Base-by-base conservation (phyloP, 2,888 invertebrate species). In the Drosophila demipolita region DNA sequence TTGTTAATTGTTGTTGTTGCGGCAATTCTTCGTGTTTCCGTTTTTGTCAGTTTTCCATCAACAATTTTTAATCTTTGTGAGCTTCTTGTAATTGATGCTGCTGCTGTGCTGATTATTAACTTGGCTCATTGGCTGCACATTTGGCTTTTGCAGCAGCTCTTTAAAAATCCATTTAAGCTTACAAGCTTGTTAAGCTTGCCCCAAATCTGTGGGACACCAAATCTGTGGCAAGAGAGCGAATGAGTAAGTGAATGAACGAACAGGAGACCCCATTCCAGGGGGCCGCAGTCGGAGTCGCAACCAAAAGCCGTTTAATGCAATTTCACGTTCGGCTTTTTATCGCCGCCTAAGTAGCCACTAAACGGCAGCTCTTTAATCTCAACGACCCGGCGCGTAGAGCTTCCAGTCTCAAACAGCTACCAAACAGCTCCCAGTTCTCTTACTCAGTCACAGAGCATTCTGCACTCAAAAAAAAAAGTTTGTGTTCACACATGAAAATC, bases 281-380 rank as follows among this genome's bases (percentile, higher is more conserved):
- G 42, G n/a, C 26, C 26, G 55, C 36, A 36, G 49, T 55, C 55
- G n/a, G 35, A 23, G n/a, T 35, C 12, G 26, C 50, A 50, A 29
- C 40, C 50, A 36, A 52, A 52, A 52, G 85, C 68, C 54, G 67
- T 75, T 85, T 79, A 87, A 89, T 87, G 87, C 89, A 89, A 85
- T 85, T 85, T 89, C 85, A 85, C 89, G 85, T 85, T 84, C 85
- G 57, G 68, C 69, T 68, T 84, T 89, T 89, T 89, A 89, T 85
- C 89, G 84, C 82, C 67, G 87, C 68, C 78, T 87, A 87, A 87
- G 90, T 90, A 90, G 87, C 83, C 90, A 90, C 87, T 87, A 87
- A 87, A 87, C 90, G 90, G 90, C 90, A 87, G 86, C 90, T 88
- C 89, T 90, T 90, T 87, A 87, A 90, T 88, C 87, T 87, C 78